A percentile compares a stretch with the other conserved stretches of the same genome.
phyloP scores from a whole-genome alignment of 2,797 vertebrate species.

The Oreonectes daqikongensis region DNA sequence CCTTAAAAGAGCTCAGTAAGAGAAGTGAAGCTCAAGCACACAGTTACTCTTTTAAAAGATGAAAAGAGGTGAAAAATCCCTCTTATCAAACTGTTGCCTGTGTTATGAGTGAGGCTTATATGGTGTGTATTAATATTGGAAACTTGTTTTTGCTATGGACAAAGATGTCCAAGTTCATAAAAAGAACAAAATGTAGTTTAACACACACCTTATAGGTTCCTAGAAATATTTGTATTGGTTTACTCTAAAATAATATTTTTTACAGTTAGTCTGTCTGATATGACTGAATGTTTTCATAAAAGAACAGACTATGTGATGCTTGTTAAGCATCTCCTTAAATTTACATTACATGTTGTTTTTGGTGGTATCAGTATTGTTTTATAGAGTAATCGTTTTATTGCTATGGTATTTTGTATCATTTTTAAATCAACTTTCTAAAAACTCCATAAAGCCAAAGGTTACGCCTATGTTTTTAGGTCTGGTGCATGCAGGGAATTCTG shows the following conservation, averaged over 20 bases:
- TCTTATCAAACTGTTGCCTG: background rate
- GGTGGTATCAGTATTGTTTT: no score
- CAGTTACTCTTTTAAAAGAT: background rate
- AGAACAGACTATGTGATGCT: no score
- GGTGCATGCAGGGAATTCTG: constrained; percentile 24
- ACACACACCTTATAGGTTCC: no score
- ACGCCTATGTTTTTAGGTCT: constrained; percentile 7
- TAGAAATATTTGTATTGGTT: background rate
- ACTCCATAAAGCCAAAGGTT: background rate
- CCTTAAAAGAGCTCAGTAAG: background rate
- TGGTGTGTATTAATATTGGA: background rate
- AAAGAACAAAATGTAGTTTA: no score
- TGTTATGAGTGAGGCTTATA: background rate
- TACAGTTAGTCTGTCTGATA: no score
- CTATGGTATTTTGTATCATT: background rate
- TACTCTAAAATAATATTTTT: background rate
- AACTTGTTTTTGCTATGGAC: no score
- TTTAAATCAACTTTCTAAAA: background rate
- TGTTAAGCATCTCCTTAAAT: no score
- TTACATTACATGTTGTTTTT: no score
- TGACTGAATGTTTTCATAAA: no score
- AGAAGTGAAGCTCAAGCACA: background rate
- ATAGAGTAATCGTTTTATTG: background rate
- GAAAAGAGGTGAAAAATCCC: background rate
- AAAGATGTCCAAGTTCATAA: no score